These are phyloP conservation scores for Sebastes iracundus DNA, from an alignment of 2,797 vertebrate species.

Conservation along the genomic window DNA sequence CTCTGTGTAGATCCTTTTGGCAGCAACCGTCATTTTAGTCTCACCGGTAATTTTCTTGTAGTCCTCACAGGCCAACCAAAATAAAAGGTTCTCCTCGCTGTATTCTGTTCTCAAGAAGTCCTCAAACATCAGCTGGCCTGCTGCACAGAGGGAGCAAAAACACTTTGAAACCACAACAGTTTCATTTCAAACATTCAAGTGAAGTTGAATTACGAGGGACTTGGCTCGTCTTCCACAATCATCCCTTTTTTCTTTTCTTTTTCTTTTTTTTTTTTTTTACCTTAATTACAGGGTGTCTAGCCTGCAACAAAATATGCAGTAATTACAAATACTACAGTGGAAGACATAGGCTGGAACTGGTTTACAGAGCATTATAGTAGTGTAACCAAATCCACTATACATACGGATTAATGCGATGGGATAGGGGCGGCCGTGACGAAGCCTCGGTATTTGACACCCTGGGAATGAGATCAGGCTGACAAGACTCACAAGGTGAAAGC, in stretches of 20 bases:
- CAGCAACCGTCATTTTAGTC: conserved; percentile 77
- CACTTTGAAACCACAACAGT: conserved; percentile 1
- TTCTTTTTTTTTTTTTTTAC: conserved; percentile 25
- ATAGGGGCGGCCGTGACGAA: too few species aligned
- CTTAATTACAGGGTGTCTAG: conserved; percentile 2
- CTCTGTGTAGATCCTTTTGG: conserved; percentile 85
- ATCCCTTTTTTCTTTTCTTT: conserved; percentile 1
- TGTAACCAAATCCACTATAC: neutral
- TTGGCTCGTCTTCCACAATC: neutral
- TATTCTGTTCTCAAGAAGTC: conserved; percentile 88
- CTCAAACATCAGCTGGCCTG: conserved; percentile 85
- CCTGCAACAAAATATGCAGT: neutral
- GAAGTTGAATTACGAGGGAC: neutral
- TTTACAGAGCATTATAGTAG: neutral
- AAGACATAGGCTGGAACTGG: neutral
- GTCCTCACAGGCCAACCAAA: conserved; percentile 89
- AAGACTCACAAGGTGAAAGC: too few species aligned
- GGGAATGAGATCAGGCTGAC: too few species aligned
- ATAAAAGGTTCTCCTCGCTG: conserved; percentile 91
- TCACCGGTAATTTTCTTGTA: conserved; percentile 84
- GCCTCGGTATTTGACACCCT: too few species aligned
- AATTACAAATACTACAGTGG: neutral
- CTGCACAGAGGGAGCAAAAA: conserved; percentile 60
- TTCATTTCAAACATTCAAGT: conserved; percentile 6
- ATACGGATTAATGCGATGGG: neutral